Conservation (phyloP, 1,140 invertebrate species). For the Drosophila tristis region DNA sequence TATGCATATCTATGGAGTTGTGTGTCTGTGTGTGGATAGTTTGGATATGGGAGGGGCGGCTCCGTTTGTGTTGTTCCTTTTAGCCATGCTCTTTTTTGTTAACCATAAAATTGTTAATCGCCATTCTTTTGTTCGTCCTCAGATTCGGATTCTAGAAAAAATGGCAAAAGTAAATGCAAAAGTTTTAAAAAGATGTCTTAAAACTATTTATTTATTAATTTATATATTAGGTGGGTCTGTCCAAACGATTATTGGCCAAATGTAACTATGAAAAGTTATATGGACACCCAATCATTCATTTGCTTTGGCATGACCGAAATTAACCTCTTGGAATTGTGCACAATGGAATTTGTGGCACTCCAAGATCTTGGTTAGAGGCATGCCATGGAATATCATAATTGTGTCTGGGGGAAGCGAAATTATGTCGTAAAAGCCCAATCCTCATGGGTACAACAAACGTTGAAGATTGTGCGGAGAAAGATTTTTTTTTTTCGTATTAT, state of each 20-base stretch:
- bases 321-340: constrained; percentile 11
- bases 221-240: not conserved
- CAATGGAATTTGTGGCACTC: constrained; percentile 6
- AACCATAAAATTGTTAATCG: constrained; percentile 53
- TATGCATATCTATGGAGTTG: constrained; percentile 36
- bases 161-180: not conserved
- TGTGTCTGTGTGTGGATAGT: constrained; percentile 37
- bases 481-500: not conserved
- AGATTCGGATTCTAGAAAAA: constrained; percentile 80
- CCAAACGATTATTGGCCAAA: constrained; percentile 66
- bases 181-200: not conserved
- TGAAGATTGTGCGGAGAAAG: too few relatives aligned
- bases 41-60: constrained; percentile 30
- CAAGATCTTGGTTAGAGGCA: constrained; percentile 3
- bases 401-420: constrained; percentile 47
- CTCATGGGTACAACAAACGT: too few relatives aligned
- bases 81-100: constrained; percentile 20
- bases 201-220: not conserved
- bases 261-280: constrained; percentile 74
- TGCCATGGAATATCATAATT: constrained; percentile 20
- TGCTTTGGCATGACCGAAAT: constrained; percentile 58
- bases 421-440: too few relatives aligned
- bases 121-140: constrained; percentile 81
- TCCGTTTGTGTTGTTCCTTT: constrained; percentile 37
- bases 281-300: constrained; percentile 77